phyloP scores from a whole-genome alignment of 2,797 vertebrate species.

The Lepilemur septentrionalis region DNA sequence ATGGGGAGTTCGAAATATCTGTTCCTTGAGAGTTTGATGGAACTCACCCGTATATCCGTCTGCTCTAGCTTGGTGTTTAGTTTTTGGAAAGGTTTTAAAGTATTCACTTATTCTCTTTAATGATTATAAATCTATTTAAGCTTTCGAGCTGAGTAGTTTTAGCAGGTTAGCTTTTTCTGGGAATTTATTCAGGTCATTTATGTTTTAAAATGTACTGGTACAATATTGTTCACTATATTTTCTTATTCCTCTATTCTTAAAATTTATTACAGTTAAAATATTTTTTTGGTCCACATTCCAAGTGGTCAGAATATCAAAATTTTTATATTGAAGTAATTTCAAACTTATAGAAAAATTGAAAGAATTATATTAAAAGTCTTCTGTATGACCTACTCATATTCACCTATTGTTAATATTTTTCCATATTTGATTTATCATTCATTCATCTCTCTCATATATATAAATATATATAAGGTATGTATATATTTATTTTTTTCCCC shows the following conservation, averaged over 20 bases:
- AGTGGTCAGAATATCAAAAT: background rate
- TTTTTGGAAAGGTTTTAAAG: background rate
- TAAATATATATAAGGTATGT: background rate
- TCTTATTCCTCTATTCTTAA: slow-evolving; percentile 2
- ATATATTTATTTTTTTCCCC: background rate
- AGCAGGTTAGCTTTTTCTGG: background rate
- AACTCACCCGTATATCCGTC: background rate
- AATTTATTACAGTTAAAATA: background rate
- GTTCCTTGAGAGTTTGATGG: background rate
- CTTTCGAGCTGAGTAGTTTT: background rate
- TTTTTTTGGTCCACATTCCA: background rate
- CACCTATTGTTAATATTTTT: slow-evolving; percentile 17
- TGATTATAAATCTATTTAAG: background rate
- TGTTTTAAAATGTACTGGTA: background rate
- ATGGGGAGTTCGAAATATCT: background rate
- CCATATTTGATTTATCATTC: background rate
- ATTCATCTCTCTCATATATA: background rate
- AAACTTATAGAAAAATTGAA: background rate
- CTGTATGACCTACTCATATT: background rate
- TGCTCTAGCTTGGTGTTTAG: background rate
- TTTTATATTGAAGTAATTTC: background rate
- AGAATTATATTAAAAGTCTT: background rate
- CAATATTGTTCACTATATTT: background rate
- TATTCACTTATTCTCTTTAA: background rate
- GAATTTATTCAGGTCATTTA: background rate